These are phyloP conservation scores for Drosophila auraria DNA, from an alignment of 1,140 invertebrate genomes.

Conservation along the genomic window DNA sequence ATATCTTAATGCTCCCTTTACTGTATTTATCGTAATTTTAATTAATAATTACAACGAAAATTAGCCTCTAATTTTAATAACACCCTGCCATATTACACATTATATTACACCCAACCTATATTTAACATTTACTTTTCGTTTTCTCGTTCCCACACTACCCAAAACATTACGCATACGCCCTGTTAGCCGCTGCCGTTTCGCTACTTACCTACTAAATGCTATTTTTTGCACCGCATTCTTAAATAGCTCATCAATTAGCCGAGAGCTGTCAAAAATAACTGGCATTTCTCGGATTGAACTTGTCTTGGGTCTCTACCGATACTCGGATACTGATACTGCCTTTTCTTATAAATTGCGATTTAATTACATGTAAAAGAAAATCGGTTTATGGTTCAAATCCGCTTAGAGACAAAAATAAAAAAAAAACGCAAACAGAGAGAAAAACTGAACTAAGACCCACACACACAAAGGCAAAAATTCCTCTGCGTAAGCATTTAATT, in stretches of 20 bases:
- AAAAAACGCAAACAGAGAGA: conserved; percentile 6
- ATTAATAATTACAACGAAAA: background rate
- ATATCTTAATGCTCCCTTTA: background rate
- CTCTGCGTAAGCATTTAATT: conserved; percentile 62
- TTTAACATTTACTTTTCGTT: background rate
- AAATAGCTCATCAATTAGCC: conserved; percentile 57
- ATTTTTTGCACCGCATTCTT: conserved; percentile 16
- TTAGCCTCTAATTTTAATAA: background rate
- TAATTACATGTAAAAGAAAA: conserved; percentile 68
- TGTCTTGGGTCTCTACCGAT: conserved; percentile 7
- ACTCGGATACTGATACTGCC: conserved; percentile 4
- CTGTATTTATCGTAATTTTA: no score
- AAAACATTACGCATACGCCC: conserved; percentile 43
- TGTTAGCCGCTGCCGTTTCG: conserved; percentile 5
- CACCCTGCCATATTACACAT: background rate
- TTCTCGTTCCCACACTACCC: background rate
- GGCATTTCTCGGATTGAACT: background rate
- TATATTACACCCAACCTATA: background rate
- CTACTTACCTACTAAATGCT: conserved; percentile 24
- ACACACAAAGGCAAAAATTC: conserved; percentile 25
- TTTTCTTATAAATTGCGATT: conserved; percentile 44
- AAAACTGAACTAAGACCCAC: conserved; percentile 30
- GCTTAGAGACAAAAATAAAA: conserved; percentile 23
- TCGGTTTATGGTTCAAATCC: conserved; percentile 56
- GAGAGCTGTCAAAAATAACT: conserved; percentile 39